Conservation (phyloP, 2,797 vertebrate species). For the Lycodopsis pacificus region DNA sequence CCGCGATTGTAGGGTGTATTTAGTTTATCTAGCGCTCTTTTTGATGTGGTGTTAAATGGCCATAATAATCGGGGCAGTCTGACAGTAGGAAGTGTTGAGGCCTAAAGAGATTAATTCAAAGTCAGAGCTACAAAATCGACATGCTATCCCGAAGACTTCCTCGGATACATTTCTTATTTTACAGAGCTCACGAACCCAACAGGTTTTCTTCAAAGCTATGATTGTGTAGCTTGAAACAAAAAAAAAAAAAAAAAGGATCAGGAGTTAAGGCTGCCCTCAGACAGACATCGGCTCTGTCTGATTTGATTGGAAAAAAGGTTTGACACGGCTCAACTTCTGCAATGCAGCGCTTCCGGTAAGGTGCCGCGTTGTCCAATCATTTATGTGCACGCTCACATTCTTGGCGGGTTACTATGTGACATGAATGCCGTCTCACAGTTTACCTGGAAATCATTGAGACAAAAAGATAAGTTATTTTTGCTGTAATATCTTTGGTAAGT, state of each 20-base stretch:
- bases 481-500: background rate
- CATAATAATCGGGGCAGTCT: constrained; percentile 61
- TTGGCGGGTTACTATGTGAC: background rate
- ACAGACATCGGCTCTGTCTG: constrained; percentile 3
- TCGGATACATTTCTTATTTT: constrained; percentile 54
- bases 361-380: background rate
- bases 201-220: constrained; percentile 28
- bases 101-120: constrained; percentile 63
- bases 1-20: constrained; percentile 33
- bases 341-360: background rate
- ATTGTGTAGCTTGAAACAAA: background rate
- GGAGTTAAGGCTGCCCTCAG: background rate
- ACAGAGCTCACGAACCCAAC: constrained; percentile 1
- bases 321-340: background rate
- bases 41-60: constrained; percentile 77
- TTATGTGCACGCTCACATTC: background rate
- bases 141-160: constrained; percentile 57
- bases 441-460: background rate
- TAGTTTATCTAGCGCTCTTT: constrained; percentile 48
- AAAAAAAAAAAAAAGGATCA: background rate
- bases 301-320: background rate
- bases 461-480: background rate
- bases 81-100: constrained; percentile 77
- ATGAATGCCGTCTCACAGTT: background rate
- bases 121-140: constrained; percentile 48